These are phyloP conservation scores for Syngnathus typhle DNA, from an alignment of 2,113 vertebrate genomes.

Conservation along the genomic window DNA sequence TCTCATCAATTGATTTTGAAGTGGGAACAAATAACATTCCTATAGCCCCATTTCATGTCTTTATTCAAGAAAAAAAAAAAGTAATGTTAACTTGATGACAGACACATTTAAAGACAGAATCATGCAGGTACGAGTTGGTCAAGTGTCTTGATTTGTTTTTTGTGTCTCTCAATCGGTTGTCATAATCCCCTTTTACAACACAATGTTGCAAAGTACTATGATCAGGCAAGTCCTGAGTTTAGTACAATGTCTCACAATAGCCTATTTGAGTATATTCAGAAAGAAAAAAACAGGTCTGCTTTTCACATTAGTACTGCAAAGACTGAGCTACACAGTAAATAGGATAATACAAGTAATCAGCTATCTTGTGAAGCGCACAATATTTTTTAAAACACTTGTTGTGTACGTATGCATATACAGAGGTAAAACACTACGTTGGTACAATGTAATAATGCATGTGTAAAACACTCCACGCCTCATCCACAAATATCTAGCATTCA, in stretches of 20 bases:
- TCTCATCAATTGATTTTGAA: neutral
- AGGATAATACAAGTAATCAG: constrained; percentile 34
- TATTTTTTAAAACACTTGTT: constrained; percentile 22
- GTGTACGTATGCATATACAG: constrained; percentile 42
- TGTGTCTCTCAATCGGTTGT: neutral
- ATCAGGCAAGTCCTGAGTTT: neutral
- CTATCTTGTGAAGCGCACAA: constrained; percentile 29
- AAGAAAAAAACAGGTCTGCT: neutral
- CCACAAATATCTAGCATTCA: constrained; percentile 55
- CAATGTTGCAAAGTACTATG: neutral
- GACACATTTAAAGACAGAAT: constrained; percentile 45
- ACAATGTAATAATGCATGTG: constrained; percentile 28
- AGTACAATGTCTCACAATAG: neutral
- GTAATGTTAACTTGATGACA: constrained; percentile 42
- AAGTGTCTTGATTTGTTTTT: neutral
- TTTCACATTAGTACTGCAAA: constrained; percentile 15
- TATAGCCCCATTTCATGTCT: constrained; percentile 30
- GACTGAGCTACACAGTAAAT: constrained; percentile 36
- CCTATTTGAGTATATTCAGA: neutral
- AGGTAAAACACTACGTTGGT: constrained; percentile 41
- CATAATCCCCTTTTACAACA: neutral
- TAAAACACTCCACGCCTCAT: constrained; percentile 45
- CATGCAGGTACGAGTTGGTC: constrained; percentile 49
- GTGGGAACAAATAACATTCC: neutral
- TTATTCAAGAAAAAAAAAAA: constrained; percentile 64